Base-by-base conservation (phyloP, 2,888 invertebrate genomes). In the Catocala sponsa region DNA sequence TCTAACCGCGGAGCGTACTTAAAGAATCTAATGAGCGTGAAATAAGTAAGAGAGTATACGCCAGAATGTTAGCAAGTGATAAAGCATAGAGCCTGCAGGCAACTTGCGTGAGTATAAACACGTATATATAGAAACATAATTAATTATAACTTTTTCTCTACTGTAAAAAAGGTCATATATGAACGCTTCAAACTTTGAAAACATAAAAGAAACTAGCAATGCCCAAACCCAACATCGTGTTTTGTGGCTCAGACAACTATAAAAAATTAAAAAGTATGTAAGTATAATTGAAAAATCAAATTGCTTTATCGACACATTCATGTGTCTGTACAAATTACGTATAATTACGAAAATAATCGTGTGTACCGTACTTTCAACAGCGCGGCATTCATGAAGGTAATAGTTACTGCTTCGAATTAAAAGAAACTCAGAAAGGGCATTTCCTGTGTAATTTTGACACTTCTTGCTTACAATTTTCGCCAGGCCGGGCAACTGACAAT, bases 351-450 rank as follows among this genome's bases (percentile, higher is more conserved):
- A 74, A 78, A 68, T 59, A 56, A 55, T 63, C 65, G 60, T 50
- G 47, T 33, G 49, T 59, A 57, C 53, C 53, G 63, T 68, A 52
- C 43, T 72, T 74, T 73, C 78, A 68, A 62, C 59, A 70, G 70
- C 61, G 58, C 59, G 64, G 68, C 70, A 79, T 83, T 25, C 79
- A 83, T 47, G 59, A 65, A 59, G 57, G 65, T 58, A 63, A 71
- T 76, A 57, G 77, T 73, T 72, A 65, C 60, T 59, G 56, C 49
- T 69, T 69, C 59, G 69, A 76, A 78, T 76, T 74, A 74, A 74
- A 70, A 63, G 64, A 70, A 74, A 78, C 79, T 80, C 73, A 79
- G 68, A 80, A 78, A 68, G 68, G 72, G 71, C 68, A 75, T 72
- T 76, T 83, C 78, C 76, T 72, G 63, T 65, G 63, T 65, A 65